phyloP scores from a whole-genome alignment of 2,888 invertebrate genomes.

The Proisotoma minuta region DNA sequence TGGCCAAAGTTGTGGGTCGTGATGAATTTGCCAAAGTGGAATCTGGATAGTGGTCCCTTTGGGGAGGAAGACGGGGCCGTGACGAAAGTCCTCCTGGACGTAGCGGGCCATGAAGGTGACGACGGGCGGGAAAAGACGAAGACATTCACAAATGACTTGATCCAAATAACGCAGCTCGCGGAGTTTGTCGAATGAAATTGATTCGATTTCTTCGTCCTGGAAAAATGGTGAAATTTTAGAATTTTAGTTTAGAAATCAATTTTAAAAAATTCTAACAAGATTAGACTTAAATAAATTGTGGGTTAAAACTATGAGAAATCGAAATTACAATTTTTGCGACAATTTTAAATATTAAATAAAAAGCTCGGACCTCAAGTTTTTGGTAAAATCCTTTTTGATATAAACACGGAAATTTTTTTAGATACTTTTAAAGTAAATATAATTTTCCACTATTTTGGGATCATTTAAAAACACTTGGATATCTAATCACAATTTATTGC shows the following conservation, averaged over 20 bases:
- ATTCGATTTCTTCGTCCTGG: too few relatives aligned
- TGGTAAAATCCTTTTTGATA: too few relatives aligned
- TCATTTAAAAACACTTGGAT: too few relatives aligned
- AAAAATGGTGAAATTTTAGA: constrained; percentile 19
- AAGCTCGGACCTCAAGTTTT: too few relatives aligned
- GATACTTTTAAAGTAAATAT: too few relatives aligned
- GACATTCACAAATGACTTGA: constrained; percentile 52
- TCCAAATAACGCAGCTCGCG: constrained; percentile 51
- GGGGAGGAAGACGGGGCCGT: constrained; percentile 40
- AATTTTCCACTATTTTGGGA: too few relatives aligned
- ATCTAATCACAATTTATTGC: too few relatives aligned
- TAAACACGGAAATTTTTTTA: too few relatives aligned
- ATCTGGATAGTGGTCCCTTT: constrained; percentile 35
- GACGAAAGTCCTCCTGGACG: constrained; percentile 25
- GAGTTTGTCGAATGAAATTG: constrained; percentile 50
- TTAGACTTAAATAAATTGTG: neutral
- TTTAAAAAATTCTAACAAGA: neutral
- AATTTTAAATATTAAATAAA: too few relatives aligned
- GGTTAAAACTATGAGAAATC: too few relatives aligned
- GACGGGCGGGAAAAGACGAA: constrained; percentile 52
- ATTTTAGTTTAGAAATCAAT: neutral
- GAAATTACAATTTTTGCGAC: too few relatives aligned
- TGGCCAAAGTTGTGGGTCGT: constrained; percentile 44
- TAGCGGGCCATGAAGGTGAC: constrained; percentile 45
- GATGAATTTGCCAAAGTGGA: constrained; percentile 47